Evolutionary conservation across 2,113 vertebrate species (phyloP).

Genomic region (Hippocampus barbouri): DNA sequence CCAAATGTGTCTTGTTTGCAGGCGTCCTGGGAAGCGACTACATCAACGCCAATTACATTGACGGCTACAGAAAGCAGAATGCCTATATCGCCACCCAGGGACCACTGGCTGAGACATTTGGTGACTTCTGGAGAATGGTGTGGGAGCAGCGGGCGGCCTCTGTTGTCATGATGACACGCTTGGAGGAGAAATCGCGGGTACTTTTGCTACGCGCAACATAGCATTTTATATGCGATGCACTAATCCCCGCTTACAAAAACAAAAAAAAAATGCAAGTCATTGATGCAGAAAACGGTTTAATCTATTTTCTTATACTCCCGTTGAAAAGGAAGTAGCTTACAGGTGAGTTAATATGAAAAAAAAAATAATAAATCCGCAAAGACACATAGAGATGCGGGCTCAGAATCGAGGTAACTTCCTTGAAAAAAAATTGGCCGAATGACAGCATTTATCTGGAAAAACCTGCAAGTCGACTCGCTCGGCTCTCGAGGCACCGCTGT

Average conservation of each 20-base stretch:
- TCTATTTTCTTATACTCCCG: too few species aligned
- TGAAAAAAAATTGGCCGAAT: too few species aligned
- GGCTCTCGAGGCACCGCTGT: too few species aligned
- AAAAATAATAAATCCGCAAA: too few species aligned
- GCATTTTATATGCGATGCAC: not conserved
- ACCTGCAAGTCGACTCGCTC: too few species aligned
- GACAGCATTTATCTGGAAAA: too few species aligned
- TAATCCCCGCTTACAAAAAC: not conserved
- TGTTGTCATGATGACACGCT: slow-evolving; percentile 96
- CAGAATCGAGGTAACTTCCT: too few species aligned
- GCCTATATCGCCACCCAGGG: slow-evolving; percentile 98
- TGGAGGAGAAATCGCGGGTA: slow-evolving; percentile 93
- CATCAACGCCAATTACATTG: slow-evolving; percentile 97
- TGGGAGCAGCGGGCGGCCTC: slow-evolving; percentile 96
- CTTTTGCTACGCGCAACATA: slow-evolving; percentile 19
- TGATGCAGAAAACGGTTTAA: too few species aligned
- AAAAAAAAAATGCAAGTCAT: too few species aligned
- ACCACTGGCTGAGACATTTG: slow-evolving; percentile 89
- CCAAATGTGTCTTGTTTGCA: slow-evolving; percentile 49
- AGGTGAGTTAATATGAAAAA: too few species aligned
- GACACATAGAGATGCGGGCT: too few species aligned
- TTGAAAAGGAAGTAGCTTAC: too few species aligned
- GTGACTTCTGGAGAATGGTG: slow-evolving; percentile 98
- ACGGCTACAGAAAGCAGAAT: slow-evolving; percentile 96
- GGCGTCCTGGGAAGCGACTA: slow-evolving; percentile 94